phyloP scores from a whole-genome alignment of 2,797 vertebrate species.

The Thamnophis elegans region DNA sequence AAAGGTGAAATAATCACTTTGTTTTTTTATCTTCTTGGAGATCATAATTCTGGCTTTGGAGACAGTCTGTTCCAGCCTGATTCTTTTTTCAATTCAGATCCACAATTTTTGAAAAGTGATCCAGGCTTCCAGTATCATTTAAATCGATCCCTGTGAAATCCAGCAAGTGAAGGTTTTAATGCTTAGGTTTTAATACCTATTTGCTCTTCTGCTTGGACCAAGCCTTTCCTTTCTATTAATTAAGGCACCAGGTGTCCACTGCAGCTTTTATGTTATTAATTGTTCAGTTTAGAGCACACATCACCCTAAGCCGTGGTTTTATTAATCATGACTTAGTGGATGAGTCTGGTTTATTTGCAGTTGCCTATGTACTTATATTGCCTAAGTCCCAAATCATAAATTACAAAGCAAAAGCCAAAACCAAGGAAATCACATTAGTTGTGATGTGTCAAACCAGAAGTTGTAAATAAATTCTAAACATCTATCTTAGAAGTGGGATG shows the following conservation, averaged over 20 bases:
- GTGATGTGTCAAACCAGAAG: background rate
- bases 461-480: conserved; percentile 9
- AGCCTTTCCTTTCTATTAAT: conserved; percentile 23
- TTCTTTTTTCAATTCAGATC: background rate
- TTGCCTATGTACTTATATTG: background rate
- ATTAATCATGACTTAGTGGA: background rate
- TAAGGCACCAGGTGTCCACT: conserved; percentile 3
- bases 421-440: background rate
- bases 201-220: conserved; percentile 38
- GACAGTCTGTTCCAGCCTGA: background rate
- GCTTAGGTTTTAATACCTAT: background rate
- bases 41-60: background rate
- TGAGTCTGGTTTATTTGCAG: background rate
- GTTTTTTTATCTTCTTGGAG: background rate
- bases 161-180: background rate
- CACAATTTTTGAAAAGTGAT: background rate
- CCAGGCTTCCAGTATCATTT: background rate
- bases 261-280: background rate
- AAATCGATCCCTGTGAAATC: background rate
- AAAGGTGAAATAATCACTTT: background rate
- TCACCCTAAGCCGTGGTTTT: background rate
- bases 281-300: background rate
- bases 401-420: background rate
- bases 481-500: background rate
- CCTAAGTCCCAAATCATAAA: background rate